phyloP scores from a whole-genome alignment of 23 tunicate species.

The Ciona savignyi region DNA sequence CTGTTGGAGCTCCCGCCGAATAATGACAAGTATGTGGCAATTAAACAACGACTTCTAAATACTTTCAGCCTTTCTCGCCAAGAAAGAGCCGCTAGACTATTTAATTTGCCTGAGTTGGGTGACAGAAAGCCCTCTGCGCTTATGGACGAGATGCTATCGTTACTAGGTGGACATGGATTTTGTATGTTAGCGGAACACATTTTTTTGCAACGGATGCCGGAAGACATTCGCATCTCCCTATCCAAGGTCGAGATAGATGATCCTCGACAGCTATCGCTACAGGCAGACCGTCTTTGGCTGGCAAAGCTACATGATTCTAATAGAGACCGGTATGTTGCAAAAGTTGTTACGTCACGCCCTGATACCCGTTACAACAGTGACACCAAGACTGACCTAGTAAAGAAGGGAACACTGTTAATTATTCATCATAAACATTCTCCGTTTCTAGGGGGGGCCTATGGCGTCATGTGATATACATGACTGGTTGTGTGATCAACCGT shows the following conservation, averaged over 20 bases:
- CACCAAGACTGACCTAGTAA: no score
- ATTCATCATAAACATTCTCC: no score
- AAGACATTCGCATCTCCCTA: conserved; percentile 2
- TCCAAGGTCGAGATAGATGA: neutral
- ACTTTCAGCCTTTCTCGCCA: conserved; percentile 3
- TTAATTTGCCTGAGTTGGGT: conserved; percentile 15
- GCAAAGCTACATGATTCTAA: no score
- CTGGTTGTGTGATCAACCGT: no score
- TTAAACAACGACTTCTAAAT: conserved; percentile 6
- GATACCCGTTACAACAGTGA: no score
- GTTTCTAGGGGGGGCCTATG: no score
- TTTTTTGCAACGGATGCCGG: conserved; percentile 10
- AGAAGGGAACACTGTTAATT: no score
- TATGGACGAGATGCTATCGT: conserved; percentile 18
- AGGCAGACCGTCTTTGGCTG: conserved; percentile 5
- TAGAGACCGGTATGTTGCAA: no score
- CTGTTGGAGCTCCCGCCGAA: conserved; percentile 1
- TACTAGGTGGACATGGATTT: conserved; percentile 1
- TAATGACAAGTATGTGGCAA: neutral
- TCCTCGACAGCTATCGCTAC: neutral
- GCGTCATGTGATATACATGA: no score
- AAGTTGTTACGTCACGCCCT: no score
- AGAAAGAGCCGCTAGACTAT: conserved; percentile 9
- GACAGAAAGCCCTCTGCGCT: conserved; percentile 16
- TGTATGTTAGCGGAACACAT: conserved; percentile 12